A percentile compares a stretch with the other conserved stretches of the same genome.
Evolutionary conservation across 1,140 invertebrate species (phyloP).

Genomic region (Drosophila subpulchrella): DNA sequence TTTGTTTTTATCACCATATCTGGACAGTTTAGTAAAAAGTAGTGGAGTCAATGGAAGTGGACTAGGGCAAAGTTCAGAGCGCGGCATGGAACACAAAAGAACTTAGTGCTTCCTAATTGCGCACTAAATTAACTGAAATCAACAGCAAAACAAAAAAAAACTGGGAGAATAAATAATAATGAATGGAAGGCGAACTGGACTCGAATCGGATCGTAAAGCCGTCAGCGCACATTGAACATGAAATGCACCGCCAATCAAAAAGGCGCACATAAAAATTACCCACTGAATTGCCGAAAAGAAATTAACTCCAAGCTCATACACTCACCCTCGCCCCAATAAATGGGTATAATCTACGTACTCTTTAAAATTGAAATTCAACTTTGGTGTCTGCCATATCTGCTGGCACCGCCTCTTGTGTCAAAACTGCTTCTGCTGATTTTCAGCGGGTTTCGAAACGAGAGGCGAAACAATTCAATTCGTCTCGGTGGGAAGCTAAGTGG

Average conservation of each 20-base stretch:
- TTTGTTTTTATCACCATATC: slow-evolving; percentile 69
- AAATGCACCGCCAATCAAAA: slow-evolving; percentile 80
- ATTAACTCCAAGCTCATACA: slow-evolving; percentile 41
- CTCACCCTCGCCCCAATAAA: slow-evolving; percentile 19
- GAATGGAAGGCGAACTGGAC: slow-evolving; percentile 58
- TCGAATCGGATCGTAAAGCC: slow-evolving; percentile 51
- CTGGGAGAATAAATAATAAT: slow-evolving; percentile 59
- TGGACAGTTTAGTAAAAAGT: slow-evolving; percentile 28
- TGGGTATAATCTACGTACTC: slow-evolving; percentile 27
- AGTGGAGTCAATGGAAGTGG: slow-evolving; percentile 2
- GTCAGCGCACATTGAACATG: slow-evolving; percentile 59
- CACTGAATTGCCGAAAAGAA: slow-evolving; percentile 73
- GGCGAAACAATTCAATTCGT: slow-evolving; percentile 67
- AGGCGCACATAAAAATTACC: slow-evolving; percentile 76
- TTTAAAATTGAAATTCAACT: slow-evolving; percentile 46
- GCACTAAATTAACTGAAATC: slow-evolving; percentile 69
- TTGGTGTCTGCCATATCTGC: slow-evolving; percentile 21
- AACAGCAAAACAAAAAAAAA: slow-evolving; percentile 27
- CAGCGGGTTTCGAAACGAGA: slow-evolving; percentile 15
- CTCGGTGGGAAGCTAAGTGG: slow-evolving; percentile 42
- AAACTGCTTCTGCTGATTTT: slow-evolving; percentile 75
- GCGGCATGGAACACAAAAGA: slow-evolving; percentile 70
- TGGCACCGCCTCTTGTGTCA: slow-evolving; percentile 74
- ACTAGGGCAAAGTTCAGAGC: slow-evolving; percentile 57
- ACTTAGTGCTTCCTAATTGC: slow-evolving; percentile 76